These are phyloP conservation scores for Zaprionus gabonicus DNA, from an alignment of 1,140 invertebrate genomes.

Conservation along the genomic window DNA sequence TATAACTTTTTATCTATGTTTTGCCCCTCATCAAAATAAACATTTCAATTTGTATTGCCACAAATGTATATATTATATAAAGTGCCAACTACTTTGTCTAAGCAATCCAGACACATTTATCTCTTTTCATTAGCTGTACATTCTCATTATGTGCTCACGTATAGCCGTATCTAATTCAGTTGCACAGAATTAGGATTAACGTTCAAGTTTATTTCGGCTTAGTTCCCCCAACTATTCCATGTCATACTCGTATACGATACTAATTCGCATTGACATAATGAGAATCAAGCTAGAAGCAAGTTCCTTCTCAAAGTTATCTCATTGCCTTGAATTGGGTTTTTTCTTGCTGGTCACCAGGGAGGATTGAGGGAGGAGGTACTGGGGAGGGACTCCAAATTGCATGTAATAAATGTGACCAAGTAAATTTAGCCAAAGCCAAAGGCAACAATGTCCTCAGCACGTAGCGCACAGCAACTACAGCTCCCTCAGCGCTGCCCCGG, in stretches of 20 bases:
- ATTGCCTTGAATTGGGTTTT: constrained; percentile 28
- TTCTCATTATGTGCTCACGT: no score
- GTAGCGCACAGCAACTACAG: constrained; percentile 29
- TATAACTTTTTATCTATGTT: no score
- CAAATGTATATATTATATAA: neutral
- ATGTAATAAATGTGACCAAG: constrained; percentile 75
- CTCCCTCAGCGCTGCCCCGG: constrained; percentile 42
- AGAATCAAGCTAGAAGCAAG: neutral
- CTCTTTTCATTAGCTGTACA: neutral
- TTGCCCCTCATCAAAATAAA: no score
- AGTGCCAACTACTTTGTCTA: neutral
- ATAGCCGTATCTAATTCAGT: neutral
- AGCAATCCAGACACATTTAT: neutral
- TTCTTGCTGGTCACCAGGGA: constrained; percentile 41
- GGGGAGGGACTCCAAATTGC: constrained; percentile 50
- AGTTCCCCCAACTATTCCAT: neutral
- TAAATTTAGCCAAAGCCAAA: constrained; percentile 61
- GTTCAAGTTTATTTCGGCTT: neutral
- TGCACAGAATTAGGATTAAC: neutral
- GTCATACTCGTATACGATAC: neutral
- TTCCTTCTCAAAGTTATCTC: constrained; percentile 38
- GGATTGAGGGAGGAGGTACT: no score
- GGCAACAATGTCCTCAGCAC: constrained; percentile 45
- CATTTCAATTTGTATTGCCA: no score
- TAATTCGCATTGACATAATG: constrained; percentile 4